These are phyloP conservation scores for Phaonia tiefii DNA, from an alignment of 2,888 invertebrate genomes.

Conservation along the genomic window DNA sequence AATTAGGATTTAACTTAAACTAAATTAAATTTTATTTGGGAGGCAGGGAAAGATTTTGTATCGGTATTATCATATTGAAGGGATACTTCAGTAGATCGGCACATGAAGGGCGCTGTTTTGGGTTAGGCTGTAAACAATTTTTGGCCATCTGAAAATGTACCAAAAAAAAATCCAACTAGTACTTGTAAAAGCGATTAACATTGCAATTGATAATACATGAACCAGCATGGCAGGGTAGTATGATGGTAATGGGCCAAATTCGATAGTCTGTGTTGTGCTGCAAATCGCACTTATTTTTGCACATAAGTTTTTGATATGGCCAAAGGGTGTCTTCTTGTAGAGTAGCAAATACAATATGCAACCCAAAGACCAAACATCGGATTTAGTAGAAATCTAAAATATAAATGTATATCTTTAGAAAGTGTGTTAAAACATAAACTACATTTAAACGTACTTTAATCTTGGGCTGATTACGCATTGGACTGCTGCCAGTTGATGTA, in stretches of 20 bases:
- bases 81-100: constrained; percentile 79
- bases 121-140: constrained; percentile 78
- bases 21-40: constrained; percentile 41
- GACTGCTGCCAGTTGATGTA: constrained; percentile 81
- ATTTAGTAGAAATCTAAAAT: constrained; percentile 90
- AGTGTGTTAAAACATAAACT: constrained; percentile 2
- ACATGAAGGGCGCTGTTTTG: constrained; percentile 78
- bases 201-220: constrained; percentile 73
- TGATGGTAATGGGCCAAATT: constrained; percentile 85
- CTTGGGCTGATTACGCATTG: constrained; percentile 80
- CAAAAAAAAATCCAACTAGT: constrained; percentile 39
- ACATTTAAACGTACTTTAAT: constrained; percentile 78
- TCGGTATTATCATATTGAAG: constrained; percentile 79
- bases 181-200: neutral
- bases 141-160: constrained; percentile 80
- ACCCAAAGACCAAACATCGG: constrained; percentile 98
- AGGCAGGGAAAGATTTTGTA: constrained; percentile 73
- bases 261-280: constrained; percentile 87
- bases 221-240: constrained; percentile 80
- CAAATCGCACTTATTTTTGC: constrained; percentile 90
- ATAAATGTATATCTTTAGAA: constrained; percentile 52
- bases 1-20: neutral
- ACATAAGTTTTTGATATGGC: constrained; percentile 87
- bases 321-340: constrained; percentile 95
- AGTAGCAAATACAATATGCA: constrained; percentile 97